Conservation (phyloP, 2,888 invertebrate genomes). For the Eumerus sabulonum region DNA sequence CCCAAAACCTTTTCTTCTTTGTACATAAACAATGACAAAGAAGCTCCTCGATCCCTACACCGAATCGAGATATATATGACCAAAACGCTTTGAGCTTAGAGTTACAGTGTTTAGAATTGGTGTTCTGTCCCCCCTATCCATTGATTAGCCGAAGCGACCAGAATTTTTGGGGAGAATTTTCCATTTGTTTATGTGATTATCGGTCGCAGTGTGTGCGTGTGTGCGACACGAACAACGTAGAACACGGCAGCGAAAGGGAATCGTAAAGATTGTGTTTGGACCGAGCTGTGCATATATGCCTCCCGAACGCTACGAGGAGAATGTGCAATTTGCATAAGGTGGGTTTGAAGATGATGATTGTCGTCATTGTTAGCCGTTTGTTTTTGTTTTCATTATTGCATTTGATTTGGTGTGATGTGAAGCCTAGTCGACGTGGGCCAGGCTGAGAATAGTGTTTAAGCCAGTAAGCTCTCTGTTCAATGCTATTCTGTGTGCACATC, state of each 20-base stretch:
- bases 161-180: constrained; percentile 39
- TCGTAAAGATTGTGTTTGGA: constrained; percentile 46
- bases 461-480: too few species aligned
- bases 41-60: constrained; percentile 37
- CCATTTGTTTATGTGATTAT: constrained; percentile 60
- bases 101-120: constrained; percentile 13
- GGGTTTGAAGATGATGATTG: constrained; percentile 41
- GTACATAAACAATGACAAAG: constrained; percentile 66
- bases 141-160: constrained; percentile 33
- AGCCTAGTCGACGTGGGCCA: too few species aligned
- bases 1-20: constrained; percentile 56
- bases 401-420: neutral
- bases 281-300: constrained; percentile 45
- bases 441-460: too few species aligned
- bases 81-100: constrained; percentile 22
- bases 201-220: constrained; percentile 15
- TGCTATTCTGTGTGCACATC: too few species aligned
- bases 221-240: constrained; percentile 41
- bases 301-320: constrained; percentile 53
- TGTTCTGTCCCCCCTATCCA: constrained; percentile 15
- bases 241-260: constrained; percentile 29
- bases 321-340: constrained; percentile 67
- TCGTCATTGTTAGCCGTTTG: too few species aligned
- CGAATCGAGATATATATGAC: neutral
- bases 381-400: constrained; percentile 17